Conservation (phyloP, 2,888 invertebrate species). For the Drosophila barbarae region DNA sequence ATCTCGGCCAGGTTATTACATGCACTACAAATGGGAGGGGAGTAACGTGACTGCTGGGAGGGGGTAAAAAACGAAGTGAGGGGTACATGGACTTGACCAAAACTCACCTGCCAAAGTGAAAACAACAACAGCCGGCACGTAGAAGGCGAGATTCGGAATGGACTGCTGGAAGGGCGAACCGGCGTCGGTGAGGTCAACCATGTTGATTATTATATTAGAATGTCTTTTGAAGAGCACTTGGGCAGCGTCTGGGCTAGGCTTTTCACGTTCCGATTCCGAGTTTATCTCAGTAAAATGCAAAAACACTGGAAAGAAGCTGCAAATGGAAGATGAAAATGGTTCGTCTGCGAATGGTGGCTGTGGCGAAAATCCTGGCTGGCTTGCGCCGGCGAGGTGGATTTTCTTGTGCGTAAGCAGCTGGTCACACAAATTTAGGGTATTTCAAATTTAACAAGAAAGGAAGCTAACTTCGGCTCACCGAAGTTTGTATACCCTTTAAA, state of each 20-base stretch:
- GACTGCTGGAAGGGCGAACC: slow-evolving; percentile 91
- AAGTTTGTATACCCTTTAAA: too few relatives aligned
- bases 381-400: not conserved
- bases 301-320: slow-evolving; percentile 18
- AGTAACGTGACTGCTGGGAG: not conserved
- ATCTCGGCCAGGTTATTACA: slow-evolving; percentile 10
- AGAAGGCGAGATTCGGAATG: slow-evolving; percentile 92
- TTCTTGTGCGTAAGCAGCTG: not conserved
- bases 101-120: slow-evolving; percentile 87
- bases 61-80: not conserved
- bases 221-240: not conserved
- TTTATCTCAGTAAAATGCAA: slow-evolving; percentile 25
- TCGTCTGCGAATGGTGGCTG: not conserved
- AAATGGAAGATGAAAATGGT: slow-evolving; percentile 12
- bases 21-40: slow-evolving; percentile 3
- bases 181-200: slow-evolving; percentile 92
- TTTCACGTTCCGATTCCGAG: not conserved
- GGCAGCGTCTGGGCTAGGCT: not conserved
- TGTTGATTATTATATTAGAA: slow-evolving; percentile 78
- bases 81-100: not conserved
- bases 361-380: not conserved
- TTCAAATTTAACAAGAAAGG: not conserved
- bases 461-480: too few relatives aligned
- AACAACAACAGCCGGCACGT: slow-evolving; percentile 90
- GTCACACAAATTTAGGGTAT: not conserved